Percentiles rank a stretch among this genome's conserved stretches.
Evolutionary conservation across 2,797 vertebrate species (phyloP).

Genomic region (Chelidonichthys spinosus): DNA sequence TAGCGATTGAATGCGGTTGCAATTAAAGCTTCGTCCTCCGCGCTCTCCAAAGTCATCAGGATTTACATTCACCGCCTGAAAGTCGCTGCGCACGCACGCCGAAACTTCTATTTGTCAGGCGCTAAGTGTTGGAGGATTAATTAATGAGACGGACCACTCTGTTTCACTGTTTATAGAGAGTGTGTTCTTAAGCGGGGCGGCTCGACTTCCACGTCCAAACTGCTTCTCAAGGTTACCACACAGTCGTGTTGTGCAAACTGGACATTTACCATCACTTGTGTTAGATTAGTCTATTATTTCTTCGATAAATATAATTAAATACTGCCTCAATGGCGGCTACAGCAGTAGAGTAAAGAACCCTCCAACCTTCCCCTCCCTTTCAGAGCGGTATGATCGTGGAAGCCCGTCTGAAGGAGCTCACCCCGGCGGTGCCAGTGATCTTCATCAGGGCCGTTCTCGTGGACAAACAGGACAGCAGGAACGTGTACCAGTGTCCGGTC

Average conservation of each 20-base stretch:
- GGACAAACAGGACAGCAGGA: slow-evolving; percentile 88
- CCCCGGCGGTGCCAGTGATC: slow-evolving; percentile 89
- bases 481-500: slow-evolving; percentile 90
- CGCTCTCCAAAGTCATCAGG: slow-evolving; percentile 78
- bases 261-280: slow-evolving; percentile 5
- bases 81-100: slow-evolving; percentile 63
- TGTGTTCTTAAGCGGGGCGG: slow-evolving; percentile 57
- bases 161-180: slow-evolving; percentile 63
- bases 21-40: slow-evolving; percentile 72
- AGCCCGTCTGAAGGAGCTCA: slow-evolving; percentile 91
- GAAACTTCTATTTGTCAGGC: slow-evolving; percentile 74
- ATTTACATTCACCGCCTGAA: slow-evolving; percentile 75
- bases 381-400: slow-evolving; percentile 90
- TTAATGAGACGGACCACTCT: slow-evolving; percentile 74
- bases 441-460: slow-evolving; percentile 90
- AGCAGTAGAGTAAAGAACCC: background rate
- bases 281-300: slow-evolving; percentile 23
- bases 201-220: slow-evolving; percentile 60
- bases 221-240: slow-evolving; percentile 66
- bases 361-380: slow-evolving; percentile 6
- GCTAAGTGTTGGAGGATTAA: slow-evolving; percentile 78
- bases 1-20: slow-evolving; percentile 44
- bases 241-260: slow-evolving; percentile 27
- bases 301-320: slow-evolving; percentile 33
- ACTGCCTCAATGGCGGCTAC: slow-evolving; percentile 13